Evolutionary conservation across 2,888 invertebrate species (phyloP).

Genomic region (Dicyrtomina minuta): DNA sequence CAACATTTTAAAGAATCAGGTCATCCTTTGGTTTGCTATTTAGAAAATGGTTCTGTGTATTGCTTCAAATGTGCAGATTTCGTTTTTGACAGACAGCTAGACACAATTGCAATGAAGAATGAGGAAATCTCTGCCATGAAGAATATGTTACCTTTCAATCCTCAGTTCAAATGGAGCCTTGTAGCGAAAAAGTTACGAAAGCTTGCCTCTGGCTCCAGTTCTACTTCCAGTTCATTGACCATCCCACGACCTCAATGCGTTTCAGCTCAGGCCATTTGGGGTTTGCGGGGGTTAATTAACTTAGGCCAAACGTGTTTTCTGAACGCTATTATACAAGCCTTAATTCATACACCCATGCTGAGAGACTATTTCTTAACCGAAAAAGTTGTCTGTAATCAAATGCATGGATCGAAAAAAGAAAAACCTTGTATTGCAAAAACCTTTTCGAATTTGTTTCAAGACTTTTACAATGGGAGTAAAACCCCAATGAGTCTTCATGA

Average conservation of each 20-base stretch:
- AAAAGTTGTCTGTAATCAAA: slow-evolving; percentile 73
- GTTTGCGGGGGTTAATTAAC: slow-evolving; percentile 90
- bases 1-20: slow-evolving; percentile 79
- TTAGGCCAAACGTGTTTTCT: slow-evolving; percentile 97
- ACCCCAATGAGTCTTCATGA: slow-evolving; percentile 85
- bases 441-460: slow-evolving; percentile 90
- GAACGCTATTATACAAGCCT: slow-evolving; percentile 94
- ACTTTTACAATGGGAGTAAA: slow-evolving; percentile 89
- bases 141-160: no score
- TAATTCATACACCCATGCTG: slow-evolving; percentile 91
- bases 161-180: neutral
- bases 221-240: no score
- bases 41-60: slow-evolving; percentile 83
- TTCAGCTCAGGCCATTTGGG: slow-evolving; percentile 57
- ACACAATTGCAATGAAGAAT: slow-evolving; percentile 57
- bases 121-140: slow-evolving; percentile 58
- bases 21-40: slow-evolving; percentile 83
- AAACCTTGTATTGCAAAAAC: slow-evolving; percentile 84
- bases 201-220: slow-evolving; percentile 1
- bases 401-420: slow-evolving; percentile 44
- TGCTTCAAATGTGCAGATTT: slow-evolving; percentile 91
- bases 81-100: slow-evolving; percentile 76
- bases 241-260: slow-evolving; percentile 16
- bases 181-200: slow-evolving; percentile 1
- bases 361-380: slow-evolving; percentile 94